Evolutionary conservation across 2,113 vertebrate species (phyloP), one percentile per base, ranked within the genome.

Genomic region (Himantopus leucocephalus): DNA sequence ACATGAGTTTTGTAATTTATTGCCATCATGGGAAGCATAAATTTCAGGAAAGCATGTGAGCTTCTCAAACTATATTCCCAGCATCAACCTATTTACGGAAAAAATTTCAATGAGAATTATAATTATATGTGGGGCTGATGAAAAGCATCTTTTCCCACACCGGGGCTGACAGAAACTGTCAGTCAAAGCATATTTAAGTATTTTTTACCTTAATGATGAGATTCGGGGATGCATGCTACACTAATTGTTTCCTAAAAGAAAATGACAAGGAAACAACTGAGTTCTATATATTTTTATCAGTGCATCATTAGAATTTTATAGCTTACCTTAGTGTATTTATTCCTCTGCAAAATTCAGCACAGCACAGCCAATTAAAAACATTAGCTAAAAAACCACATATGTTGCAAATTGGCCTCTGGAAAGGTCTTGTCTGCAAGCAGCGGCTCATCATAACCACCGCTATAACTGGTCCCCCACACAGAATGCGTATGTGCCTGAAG

Each of bases 121-220:
- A 92, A 80, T 86, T 92, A 39, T 63, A 94, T 45, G 26, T 96
- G 86, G 37, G 27, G 74, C 76, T 91, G 82, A 83, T 3, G 7
- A 96, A 96, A 95, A 90, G 32, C 85, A 77, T 84, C 52, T 91
- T 92, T 93, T 90, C 92, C 83, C 85, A 76, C 68, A 95, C 76
- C 24, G 18, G 35, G 91, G 50, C 93, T 66, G 50, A 77, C 95
- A 79, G 60, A 78, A 78, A 93, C 71, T 74, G 55, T 14, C 85
- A 67, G 11, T 95, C 88, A 91, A 81, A 83, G 37, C 66, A 76
- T 67, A 53, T 43, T 85, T 79, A 70, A 80, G 56, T 37, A 52
- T 88, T 93, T 92, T 87, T 97, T 95, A 92, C 96, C 92, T 97
- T 95, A 97, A 81, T 88, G 24, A 73, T 50, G 68, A 94, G 53